A percentile compares a stretch with the other conserved stretches of the same genome.
These are phyloP conservation scores for Turdus rufiventris DNA, from an alignment of 2,113 vertebrate species.

Conservation along the genomic window DNA sequence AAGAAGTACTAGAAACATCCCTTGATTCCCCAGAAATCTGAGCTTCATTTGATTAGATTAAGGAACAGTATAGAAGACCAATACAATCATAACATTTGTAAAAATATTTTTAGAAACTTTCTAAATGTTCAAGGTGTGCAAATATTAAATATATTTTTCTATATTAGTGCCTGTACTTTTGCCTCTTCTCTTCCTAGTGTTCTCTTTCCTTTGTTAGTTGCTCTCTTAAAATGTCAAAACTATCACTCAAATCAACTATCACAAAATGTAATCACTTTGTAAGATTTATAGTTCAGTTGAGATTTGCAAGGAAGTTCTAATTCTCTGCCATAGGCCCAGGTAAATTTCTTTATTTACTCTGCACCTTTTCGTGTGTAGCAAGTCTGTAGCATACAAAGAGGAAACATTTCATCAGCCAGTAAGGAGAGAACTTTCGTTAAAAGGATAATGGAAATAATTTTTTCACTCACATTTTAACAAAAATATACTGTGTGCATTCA, in stretches of 20 bases:
- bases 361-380: neutral
- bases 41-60: neutral
- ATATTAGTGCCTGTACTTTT: neutral
- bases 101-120: neutral
- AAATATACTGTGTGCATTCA: neutral
- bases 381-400: neutral
- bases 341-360: neutral
- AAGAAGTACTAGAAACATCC: neutral
- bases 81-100: fast-evolving
- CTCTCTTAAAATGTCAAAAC: neutral
- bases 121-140: neutral
- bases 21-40: neutral
- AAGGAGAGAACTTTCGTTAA: neutral
- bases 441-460: neutral
- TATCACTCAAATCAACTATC: too few species aligned
- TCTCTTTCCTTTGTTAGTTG: neutral
- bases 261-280: neutral
- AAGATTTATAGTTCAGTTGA: neutral
- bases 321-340: neutral
- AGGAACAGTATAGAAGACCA: neutral
- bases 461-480: neutral
- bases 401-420: neutral
- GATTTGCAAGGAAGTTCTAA: neutral
- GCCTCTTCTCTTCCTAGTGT: neutral
- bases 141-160: neutral